phyloP scores from a whole-genome alignment of 2,888 invertebrate genomes.

The Slavum lentiscoides region DNA sequence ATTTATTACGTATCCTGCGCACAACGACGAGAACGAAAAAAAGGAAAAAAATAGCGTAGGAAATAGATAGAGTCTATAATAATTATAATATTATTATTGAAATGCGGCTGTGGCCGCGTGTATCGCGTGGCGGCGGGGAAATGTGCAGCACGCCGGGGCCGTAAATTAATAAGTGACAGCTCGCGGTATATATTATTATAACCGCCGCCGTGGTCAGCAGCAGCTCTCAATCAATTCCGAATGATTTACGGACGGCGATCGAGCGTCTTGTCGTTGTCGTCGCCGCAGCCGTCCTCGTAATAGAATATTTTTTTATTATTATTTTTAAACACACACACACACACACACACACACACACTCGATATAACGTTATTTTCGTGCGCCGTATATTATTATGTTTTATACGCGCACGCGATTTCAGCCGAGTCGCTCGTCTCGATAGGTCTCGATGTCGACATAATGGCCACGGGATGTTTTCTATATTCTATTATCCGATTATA shows the following conservation, averaged over 20 bases:
- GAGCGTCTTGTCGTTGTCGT: neutral
- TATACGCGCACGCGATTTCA: neutral
- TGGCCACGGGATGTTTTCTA: conserved; percentile 34
- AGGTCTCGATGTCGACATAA: neutral
- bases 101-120: too few species aligned
- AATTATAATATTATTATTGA: too few species aligned
- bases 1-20: too few species aligned
- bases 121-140: neutral
- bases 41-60: too few species aligned
- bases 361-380: neutral
- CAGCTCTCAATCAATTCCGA: conserved; percentile 24
- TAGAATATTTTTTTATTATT: neutral
- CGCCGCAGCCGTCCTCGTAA: too few species aligned
- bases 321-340: too few species aligned
- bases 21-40: too few species aligned
- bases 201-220: neutral
- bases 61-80: too few species aligned
- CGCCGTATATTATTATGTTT: neutral
- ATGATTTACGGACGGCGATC: conserved; percentile 23
- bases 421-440: neutral
- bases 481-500: conserved; percentile 38
- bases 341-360: too few species aligned
- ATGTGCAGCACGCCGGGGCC: neutral
- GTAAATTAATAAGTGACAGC: conserved; percentile 28
- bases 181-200: too few species aligned